phyloP scores from a whole-genome alignment of 2,113 vertebrate genomes.

The Tretioscincus oriximinensis region DNA sequence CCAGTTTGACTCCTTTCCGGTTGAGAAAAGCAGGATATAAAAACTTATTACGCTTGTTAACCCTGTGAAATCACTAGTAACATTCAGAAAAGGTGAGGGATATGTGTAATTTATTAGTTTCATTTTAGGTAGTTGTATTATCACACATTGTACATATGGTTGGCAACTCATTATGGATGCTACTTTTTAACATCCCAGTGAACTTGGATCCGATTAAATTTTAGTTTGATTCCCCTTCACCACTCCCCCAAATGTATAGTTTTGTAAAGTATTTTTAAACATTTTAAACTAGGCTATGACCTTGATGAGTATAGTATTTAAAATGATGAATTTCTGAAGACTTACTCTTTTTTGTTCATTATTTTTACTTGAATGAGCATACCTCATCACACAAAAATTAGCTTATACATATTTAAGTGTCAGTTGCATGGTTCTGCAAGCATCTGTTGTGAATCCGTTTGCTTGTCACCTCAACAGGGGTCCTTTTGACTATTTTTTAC shows the following conservation, averaged over 20 bases:
- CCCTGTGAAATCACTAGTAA: too few species aligned
- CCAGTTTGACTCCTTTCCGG: too few species aligned
- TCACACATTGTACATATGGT: not conserved
- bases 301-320: not conserved
- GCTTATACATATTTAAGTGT: constrained; percentile 17
- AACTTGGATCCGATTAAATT: not conserved
- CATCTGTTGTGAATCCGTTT: constrained; percentile 13
- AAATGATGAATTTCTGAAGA: constrained; percentile 9
- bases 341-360: not conserved
- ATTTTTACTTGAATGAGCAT: not conserved
- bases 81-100: too few species aligned
- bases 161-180: not conserved
- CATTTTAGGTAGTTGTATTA: too few species aligned
- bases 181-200: not conserved
- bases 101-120: too few species aligned
- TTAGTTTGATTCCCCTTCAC: not conserved
- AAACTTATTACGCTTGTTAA: too few species aligned
- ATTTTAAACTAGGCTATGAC: not conserved
- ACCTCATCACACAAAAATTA: constrained; percentile 4
- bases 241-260: not conserved
- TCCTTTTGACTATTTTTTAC: not conserved
- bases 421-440: constrained; percentile 5
- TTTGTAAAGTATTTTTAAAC: not conserved
- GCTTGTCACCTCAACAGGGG: not conserved
- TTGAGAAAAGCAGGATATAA: too few species aligned